A percentile compares a stretch with the other conserved stretches of the same genome.
Evolutionary conservation across 2,113 vertebrate genomes (phyloP).

Genomic region (Cynoglossus semilaevis): DNA sequence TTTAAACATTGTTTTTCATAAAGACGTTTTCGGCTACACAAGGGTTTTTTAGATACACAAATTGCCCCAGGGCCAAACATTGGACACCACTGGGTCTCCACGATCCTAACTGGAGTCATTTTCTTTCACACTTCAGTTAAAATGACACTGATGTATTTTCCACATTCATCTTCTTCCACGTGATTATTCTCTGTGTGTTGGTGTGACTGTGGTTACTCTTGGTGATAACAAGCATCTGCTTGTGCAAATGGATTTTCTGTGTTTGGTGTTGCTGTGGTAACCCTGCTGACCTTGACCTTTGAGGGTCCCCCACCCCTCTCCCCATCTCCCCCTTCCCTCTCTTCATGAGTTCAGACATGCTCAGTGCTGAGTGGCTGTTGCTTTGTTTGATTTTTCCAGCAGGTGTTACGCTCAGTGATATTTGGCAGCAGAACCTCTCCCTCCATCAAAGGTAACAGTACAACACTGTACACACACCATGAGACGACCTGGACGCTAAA

Average conservation of each 20-base stretch:
- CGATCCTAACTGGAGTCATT: too few relatives aligned
- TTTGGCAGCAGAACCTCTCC: neutral
- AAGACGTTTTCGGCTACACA: too few relatives aligned
- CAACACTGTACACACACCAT: neutral
- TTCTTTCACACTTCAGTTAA: neutral
- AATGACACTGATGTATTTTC: constrained; percentile 7
- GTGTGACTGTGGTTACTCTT: constrained; percentile 36
- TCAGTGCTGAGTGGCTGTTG: constrained; percentile 27
- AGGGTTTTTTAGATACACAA: too few relatives aligned
- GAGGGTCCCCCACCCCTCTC: constrained; percentile 66
- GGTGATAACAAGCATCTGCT: constrained; percentile 35
- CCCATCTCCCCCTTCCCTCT: constrained; percentile 31
- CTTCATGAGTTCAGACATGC: constrained; percentile 60
- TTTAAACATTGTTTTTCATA: neutral
- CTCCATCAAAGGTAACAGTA: neutral
- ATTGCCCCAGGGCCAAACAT: too few relatives aligned
- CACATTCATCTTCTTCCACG: constrained; percentile 12
- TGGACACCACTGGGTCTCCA: too few relatives aligned
- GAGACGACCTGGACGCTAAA: too few relatives aligned
- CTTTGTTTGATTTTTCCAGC: constrained; percentile 27
- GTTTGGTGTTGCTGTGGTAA: constrained; percentile 43
- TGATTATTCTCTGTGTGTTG: constrained; percentile 19
- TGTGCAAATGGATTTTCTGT: constrained; percentile 29
- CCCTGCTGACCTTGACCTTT: constrained; percentile 51
- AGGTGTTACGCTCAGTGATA: constrained; percentile 32